phyloP scores from a whole-genome alignment of 2,113 vertebrate species.

The Perognathus longimembris region DNA sequence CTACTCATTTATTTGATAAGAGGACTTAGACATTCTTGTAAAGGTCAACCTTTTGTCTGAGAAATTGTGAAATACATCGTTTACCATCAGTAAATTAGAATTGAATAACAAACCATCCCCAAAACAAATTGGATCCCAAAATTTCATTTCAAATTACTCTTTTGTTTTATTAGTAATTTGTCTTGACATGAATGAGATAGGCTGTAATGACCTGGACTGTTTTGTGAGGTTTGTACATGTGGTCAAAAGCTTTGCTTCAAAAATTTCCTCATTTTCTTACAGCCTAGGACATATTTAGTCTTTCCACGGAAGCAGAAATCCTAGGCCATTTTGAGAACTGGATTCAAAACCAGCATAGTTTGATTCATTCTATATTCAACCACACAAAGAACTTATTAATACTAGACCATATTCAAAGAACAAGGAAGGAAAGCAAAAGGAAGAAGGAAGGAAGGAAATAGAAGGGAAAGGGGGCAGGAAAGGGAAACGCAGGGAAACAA shows the following conservation, averaged over 20 bases:
- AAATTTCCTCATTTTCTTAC: background rate
- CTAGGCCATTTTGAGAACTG: background rate
- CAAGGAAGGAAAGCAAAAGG: background rate
- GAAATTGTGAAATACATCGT: background rate
- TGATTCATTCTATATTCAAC: background rate
- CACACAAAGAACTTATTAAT: background rate
- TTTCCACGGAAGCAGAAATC: too few species aligned
- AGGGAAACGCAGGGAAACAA: background rate
- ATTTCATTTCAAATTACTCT: background rate
- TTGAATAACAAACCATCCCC: too few species aligned
- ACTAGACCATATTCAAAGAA: background rate
- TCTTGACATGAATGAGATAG: too few species aligned
- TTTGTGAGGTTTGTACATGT: background rate
- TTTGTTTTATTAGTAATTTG: background rate
- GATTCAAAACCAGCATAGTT: background rate
- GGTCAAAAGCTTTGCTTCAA: background rate
- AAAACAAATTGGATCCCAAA: background rate
- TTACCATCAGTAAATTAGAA: background rate
- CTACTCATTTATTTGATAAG: background rate
- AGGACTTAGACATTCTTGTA: background rate
- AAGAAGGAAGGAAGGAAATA: rapidly evolving
- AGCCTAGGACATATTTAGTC: background rate
- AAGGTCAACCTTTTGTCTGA: background rate
- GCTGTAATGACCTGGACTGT: background rate
- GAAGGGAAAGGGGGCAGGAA: too few species aligned